Evolutionary conservation across 1,140 invertebrate genomes (phyloP).

Genomic region (Listronotus bonariensis): DNA sequence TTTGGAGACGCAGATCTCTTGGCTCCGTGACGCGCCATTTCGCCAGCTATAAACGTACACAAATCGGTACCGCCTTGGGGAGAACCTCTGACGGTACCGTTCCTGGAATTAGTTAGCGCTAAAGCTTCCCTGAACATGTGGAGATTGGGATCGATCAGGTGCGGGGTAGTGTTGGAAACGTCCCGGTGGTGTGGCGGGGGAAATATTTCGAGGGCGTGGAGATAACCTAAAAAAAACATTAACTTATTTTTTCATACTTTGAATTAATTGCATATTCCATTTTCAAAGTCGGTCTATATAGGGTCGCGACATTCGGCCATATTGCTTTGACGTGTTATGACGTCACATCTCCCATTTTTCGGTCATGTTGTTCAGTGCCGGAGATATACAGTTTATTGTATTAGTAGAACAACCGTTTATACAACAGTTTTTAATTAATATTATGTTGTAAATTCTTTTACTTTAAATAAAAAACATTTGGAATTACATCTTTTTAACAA

Average conservation of each 20-base stretch:
- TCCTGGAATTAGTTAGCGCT: slow-evolving; percentile 62
- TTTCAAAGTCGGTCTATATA: no score
- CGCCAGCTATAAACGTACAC: slow-evolving; percentile 76
- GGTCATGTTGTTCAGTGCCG: no score
- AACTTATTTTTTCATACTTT: neutral
- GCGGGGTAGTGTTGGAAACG: slow-evolving; percentile 43
- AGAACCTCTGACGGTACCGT: slow-evolving; percentile 51
- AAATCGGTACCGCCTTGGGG: slow-evolving; percentile 62
- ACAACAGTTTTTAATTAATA: no score
- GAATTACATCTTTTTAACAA: no score
- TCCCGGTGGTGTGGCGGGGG: slow-evolving; percentile 59
- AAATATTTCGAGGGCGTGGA: slow-evolving; percentile 61
- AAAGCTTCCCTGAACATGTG: slow-evolving; percentile 79
- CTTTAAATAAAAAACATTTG: no score
- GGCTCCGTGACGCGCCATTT: slow-evolving; percentile 71
- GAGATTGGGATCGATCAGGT: slow-evolving; percentile 63
- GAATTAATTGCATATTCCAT: slow-evolving; percentile 1
- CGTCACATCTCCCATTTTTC: no score
- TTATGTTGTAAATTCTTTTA: no score
- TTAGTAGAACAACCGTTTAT: no score
- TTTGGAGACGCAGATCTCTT: slow-evolving; percentile 69
- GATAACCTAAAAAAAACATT: slow-evolving; percentile 51
- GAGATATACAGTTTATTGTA: no score
- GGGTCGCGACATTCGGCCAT: no score
- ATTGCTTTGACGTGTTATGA: no score